These are phyloP conservation scores for Pomatorhinus ruficollis DNA, from an alignment of 2,113 vertebrate species.

Conservation along the genomic window DNA sequence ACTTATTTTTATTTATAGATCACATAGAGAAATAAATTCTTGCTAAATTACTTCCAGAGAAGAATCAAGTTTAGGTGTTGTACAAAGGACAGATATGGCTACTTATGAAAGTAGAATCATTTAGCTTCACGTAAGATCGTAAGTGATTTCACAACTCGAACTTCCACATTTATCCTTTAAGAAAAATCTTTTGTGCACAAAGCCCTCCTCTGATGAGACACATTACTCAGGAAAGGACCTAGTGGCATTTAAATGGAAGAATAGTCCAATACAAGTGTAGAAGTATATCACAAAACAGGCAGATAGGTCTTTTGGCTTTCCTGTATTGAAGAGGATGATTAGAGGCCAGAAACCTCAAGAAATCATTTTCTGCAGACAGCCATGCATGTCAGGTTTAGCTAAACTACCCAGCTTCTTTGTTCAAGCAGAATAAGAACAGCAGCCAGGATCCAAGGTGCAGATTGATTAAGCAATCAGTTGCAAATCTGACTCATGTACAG, in stretches of 20 bases:
- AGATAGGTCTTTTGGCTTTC: neutral
- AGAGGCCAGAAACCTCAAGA: neutral
- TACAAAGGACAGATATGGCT: neutral
- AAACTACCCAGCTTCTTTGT: neutral
- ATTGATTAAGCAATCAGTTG: constrained; percentile 24
- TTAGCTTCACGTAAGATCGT: neutral
- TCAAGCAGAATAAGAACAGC: neutral
- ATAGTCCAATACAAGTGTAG: neutral
- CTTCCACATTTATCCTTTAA: neutral
- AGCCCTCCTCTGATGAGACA: neutral
- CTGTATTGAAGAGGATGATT: neutral
- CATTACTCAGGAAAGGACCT: neutral
- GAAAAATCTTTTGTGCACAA: neutral
- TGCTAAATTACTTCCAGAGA: neutral
- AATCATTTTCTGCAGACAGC: neutral
- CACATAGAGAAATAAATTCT: neutral
- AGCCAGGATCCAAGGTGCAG: neutral
- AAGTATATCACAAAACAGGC: neutral
- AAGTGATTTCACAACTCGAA: neutral
- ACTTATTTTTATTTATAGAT: neutral
- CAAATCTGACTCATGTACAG: constrained; percentile 27
- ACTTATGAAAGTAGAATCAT: neutral
- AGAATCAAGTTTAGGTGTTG: neutral
- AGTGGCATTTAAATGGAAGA: neutral
- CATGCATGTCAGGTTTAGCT: neutral